A percentile compares a stretch with the other conserved stretches of the same genome.
phyloP scores from a whole-genome alignment of 2,113 vertebrate species.

The Erinaceus europaeus region DNA sequence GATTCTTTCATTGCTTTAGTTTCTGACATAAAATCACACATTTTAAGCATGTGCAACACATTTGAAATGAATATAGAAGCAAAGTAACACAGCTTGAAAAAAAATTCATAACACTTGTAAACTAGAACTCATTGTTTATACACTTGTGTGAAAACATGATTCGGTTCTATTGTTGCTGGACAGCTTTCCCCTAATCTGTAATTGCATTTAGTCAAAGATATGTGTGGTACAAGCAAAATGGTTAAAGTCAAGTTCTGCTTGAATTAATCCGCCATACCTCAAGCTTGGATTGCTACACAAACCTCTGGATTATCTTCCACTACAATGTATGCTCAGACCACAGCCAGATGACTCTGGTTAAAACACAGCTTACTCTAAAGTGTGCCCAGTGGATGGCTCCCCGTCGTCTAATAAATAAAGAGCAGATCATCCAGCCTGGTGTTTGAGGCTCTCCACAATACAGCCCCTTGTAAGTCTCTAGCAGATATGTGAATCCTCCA shows the following conservation, averaged over 20 bases:
- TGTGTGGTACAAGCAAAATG: conserved; percentile 13
- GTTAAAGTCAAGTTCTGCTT: conserved; percentile 61
- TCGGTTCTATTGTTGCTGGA: conserved; percentile 22
- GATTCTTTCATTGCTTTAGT: background rate
- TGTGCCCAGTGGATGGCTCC: conserved; percentile 14
- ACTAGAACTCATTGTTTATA: background rate
- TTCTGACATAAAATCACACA: conserved; percentile 24
- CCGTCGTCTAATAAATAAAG: conserved; percentile 57
- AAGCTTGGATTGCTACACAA: conserved; percentile 41
- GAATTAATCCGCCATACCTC: conserved; percentile 52
- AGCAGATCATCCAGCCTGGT: background rate
- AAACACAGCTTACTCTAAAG: conserved; percentile 33
- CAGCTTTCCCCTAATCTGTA: conserved; percentile 32
- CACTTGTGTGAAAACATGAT: conserved; percentile 21
- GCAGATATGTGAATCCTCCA: background rate
- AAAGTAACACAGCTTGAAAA: conserved; percentile 12
- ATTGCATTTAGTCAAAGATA: conserved; percentile 49
- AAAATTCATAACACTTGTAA: conserved; percentile 30
- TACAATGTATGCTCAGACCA: conserved; percentile 33
- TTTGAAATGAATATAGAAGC: conserved; percentile 27
- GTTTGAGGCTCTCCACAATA: conserved; percentile 59
- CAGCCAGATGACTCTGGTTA: conserved; percentile 18
- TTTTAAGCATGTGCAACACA: conserved; percentile 12
- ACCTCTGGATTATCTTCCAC: conserved; percentile 29
- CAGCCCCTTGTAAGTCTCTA: background rate